A percentile compares a stretch with the other conserved stretches of the same genome.
phyloP scores from a whole-genome alignment of 2,888 invertebrate genomes.

The Parapristionchus giblindavisi region DNA sequence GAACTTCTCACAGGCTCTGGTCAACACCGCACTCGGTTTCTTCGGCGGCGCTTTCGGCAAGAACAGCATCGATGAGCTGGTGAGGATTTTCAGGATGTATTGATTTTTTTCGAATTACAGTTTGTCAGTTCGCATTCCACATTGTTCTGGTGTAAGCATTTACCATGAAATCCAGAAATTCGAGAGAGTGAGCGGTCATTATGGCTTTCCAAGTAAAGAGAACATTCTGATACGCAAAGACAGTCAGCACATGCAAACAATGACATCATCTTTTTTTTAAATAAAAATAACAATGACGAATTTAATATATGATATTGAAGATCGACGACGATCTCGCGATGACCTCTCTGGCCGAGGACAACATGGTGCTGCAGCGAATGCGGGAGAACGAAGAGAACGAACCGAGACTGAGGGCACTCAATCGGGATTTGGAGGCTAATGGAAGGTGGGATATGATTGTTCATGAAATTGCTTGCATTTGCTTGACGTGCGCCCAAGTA shows the following conservation, averaged over 20 bases:
- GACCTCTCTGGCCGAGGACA: background rate
- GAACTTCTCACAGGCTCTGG: constrained; percentile 24
- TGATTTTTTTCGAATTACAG: too few species aligned
- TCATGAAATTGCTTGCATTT: too few species aligned
- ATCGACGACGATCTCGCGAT: constrained; percentile 34
- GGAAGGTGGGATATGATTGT: constrained; percentile 13
- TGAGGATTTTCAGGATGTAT: too few species aligned
- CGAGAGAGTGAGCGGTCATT: background rate
- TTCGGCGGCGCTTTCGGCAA: constrained; percentile 22
- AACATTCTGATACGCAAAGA: background rate
- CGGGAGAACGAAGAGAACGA: constrained; percentile 22
- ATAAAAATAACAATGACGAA: background rate
- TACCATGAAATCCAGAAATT: background rate
- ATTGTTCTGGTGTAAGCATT: background rate
- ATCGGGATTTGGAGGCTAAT: constrained; percentile 16
- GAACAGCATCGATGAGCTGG: constrained; percentile 31
- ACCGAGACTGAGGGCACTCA: constrained; percentile 19
- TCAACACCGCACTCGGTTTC: constrained; percentile 17
- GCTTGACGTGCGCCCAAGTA: too few species aligned
- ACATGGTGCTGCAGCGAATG: constrained; percentile 6
- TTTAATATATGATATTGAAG: background rate
- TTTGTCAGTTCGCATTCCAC: too few species aligned
- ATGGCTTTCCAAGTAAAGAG: background rate
- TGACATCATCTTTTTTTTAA: background rate
- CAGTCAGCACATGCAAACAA: background rate